Percentiles rank a stretch among this genome's conserved stretches.
Conservation (phyloP, 23 tunicate species). For the Clavelina lepadiformis region DNA sequence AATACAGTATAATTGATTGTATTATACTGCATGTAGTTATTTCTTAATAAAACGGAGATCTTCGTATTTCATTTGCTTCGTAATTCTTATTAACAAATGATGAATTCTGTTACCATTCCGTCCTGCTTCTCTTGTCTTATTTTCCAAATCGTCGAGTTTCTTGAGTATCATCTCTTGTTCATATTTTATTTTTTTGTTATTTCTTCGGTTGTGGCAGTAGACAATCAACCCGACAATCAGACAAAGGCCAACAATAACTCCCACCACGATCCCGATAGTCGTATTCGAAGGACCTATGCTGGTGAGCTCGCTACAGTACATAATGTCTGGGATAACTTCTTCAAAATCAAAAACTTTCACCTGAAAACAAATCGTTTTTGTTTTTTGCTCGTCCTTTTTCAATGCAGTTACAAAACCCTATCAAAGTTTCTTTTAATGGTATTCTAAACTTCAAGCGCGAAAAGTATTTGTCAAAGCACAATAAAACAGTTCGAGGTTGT, state of each 20-base stretch:
- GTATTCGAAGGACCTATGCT: too few relatives aligned
- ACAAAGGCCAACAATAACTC: neutral
- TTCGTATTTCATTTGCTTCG: neutral
- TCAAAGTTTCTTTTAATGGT: too few relatives aligned
- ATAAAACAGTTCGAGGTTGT: too few relatives aligned
- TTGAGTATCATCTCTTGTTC: constrained; percentile 5
- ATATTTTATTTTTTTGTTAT: neutral
- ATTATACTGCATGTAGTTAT: neutral
- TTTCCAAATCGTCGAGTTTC: constrained; percentile 85
- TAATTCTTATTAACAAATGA: neutral
- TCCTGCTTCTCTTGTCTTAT: constrained; percentile 83
- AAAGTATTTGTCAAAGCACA: too few relatives aligned
- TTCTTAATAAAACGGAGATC: neutral
- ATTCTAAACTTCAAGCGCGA: too few relatives aligned
- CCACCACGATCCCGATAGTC: too few relatives aligned
- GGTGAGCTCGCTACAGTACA: constrained; percentile 1
- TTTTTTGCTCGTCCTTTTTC: too few relatives aligned
- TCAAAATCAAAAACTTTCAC: neutral
- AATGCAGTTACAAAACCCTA: too few relatives aligned
- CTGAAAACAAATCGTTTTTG: too few relatives aligned
- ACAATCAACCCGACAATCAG: neutral
- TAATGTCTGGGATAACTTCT: neutral
- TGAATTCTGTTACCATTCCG: constrained; percentile 53
- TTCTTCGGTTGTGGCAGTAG: neutral
- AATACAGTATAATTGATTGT: too few relatives aligned